Percentiles rank a stretch among this genome's conserved stretches.
These are phyloP conservation scores for Tichodroma muraria DNA, from an alignment of 2,113 vertebrate species.

Conservation along the genomic window DNA sequence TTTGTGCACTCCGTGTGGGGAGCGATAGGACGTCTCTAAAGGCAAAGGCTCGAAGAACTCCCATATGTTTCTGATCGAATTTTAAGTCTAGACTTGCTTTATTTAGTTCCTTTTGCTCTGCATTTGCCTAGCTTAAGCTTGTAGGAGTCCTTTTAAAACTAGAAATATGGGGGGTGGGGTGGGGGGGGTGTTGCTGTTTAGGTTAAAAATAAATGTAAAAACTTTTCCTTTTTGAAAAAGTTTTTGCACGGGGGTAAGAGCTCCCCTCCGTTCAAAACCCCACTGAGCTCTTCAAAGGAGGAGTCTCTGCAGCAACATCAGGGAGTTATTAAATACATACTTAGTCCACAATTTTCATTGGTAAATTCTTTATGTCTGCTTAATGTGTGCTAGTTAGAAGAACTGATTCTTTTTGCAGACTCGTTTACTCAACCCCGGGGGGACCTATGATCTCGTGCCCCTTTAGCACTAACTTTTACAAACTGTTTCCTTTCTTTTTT, in stretches of 20 bases:
- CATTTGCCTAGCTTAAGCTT: conserved; percentile 57
- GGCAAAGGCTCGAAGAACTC: conserved; percentile 43
- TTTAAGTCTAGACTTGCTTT: conserved; percentile 73
- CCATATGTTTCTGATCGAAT: conserved; percentile 74
- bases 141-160: conserved; percentile 55
- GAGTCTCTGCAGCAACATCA: conserved; percentile 20
- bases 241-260: background rate
- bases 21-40: conserved; percentile 51
- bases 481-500: conserved; percentile 16
- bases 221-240: conserved; percentile 5
- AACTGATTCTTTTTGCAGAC: conserved; percentile 67
- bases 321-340: conserved; percentile 56
- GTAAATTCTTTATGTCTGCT: conserved; percentile 61
- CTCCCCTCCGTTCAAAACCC: conserved; percentile 18
- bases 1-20: conserved; percentile 43
- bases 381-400: conserved; percentile 50
- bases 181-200: background rate
- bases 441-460: conserved; percentile 61
- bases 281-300: conserved; percentile 36
- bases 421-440: conserved; percentile 55
- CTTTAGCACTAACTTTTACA: conserved; percentile 68
- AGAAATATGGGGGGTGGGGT: background rate
- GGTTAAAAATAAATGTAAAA: conserved; percentile 63
- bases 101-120: conserved; percentile 67
- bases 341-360: conserved; percentile 56